phyloP scores from a whole-genome alignment of 2,888 invertebrate genomes.

The Protodeltote pygarga region DNA sequence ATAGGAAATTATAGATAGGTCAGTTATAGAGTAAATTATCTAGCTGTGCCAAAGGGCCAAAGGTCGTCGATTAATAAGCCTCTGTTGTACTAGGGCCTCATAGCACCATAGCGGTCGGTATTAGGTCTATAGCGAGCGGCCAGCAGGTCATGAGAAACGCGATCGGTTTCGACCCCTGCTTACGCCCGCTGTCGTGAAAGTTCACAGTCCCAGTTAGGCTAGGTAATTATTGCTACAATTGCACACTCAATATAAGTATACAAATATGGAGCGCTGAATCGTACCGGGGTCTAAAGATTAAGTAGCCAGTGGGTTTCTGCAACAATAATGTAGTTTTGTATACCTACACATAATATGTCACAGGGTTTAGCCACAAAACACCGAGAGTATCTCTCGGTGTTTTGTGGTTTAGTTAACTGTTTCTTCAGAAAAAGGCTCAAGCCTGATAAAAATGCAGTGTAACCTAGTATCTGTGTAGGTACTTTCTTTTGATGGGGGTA shows the following conservation, averaged over 20 bases:
- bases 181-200: conserved; percentile 55
- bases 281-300: no score
- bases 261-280: conserved; percentile 17
- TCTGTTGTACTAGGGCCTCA: conserved; percentile 44
- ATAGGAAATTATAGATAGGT: conserved; percentile 4
- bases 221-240: conserved; percentile 45
- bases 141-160: conserved; percentile 57
- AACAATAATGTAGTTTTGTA: neutral
- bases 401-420: no score
- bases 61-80: conserved; percentile 43
- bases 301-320: no score
- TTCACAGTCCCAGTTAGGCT: conserved; percentile 52
- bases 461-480: no score
- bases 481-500: no score
- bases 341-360: neutral
- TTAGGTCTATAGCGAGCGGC: conserved; percentile 31
- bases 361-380: no score
- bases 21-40: conserved; percentile 23
- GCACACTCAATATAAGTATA: conserved; percentile 23
- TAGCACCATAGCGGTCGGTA: conserved; percentile 38
- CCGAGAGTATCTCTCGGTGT: no score
- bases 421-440: no score
- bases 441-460: no score
- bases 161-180: conserved; percentile 37
- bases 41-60: conserved; percentile 22